Conservation (phyloP, 2,113 vertebrate genomes). For the Mohoua ochrocephala region DNA sequence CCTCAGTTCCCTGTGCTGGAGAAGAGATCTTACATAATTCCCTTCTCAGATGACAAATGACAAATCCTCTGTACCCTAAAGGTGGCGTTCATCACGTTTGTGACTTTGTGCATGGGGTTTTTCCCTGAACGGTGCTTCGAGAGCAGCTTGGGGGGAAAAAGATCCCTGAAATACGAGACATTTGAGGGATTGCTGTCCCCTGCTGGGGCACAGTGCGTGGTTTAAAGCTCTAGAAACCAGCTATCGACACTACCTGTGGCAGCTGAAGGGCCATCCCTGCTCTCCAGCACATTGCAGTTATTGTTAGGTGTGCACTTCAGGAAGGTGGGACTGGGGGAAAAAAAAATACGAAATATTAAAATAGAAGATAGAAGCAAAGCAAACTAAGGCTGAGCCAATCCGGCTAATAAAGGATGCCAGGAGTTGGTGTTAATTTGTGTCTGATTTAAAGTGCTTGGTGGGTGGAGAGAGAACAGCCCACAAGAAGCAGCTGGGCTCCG, state of each 20-base stretch:
- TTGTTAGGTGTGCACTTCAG: not conserved
- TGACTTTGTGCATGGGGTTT: not conserved
- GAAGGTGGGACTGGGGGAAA: not conserved
- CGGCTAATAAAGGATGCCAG: slow-evolving; percentile 35
- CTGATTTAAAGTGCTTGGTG: slow-evolving; percentile 66
- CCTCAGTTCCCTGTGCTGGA: not conserved
- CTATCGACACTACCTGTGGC: not conserved
- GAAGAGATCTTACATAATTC: not conserved
- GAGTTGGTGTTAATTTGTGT: slow-evolving; percentile 58
- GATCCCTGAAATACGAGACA: not conserved
- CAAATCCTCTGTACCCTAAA: not conserved
- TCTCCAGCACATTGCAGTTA: not conserved
- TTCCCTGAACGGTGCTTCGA: not conserved
- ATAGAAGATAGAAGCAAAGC: slow-evolving; percentile 31
- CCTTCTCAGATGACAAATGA: not conserved
- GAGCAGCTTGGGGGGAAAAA: not conserved
- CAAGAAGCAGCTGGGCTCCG: slow-evolving; percentile 65
- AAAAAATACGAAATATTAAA: not conserved
- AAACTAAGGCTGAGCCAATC: slow-evolving; percentile 3
- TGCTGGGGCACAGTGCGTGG: not conserved
- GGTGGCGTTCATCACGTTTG: not conserved
- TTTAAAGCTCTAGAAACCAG: not conserved
- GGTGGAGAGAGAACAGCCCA: slow-evolving; percentile 65
- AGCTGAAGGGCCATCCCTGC: not conserved
- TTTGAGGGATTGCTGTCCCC: not conserved